Base-by-base conservation (phyloP, 2,888 invertebrate genomes). In the Deilephila elpenor region DNA sequence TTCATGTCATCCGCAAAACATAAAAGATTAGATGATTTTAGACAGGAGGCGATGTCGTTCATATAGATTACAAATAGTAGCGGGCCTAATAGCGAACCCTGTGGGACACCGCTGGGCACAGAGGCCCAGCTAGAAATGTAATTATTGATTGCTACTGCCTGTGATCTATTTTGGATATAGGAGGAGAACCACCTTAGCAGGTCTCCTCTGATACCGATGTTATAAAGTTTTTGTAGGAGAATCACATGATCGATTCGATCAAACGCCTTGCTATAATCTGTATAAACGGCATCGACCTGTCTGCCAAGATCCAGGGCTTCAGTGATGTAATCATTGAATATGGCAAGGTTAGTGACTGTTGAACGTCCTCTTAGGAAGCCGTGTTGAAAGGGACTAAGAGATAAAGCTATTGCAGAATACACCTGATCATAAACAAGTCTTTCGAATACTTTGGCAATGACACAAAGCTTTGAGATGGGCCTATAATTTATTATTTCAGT, bases 1-100 rank as follows among this genome's bases (percentile, higher is more conserved):
- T 73, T 64, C 72, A 73, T 73, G 34, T 73, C 64, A 25, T 72
- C 72, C 20, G 72, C 72, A 34, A 56, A 72, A 32, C 72, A 72
- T 4, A 72, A 32, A 8, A 73, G 51, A 44, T 70, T 70, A 29
- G 70, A 20, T 8, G 64, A 67, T 32, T 37, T n/a, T 14, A 73
- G 44, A 44, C 60, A 73, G 1, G 32, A 5, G 34, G 11, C 60
- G n/a, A 73, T 73, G 61, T 70, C 70, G 53, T 74, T 70, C 34
- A 60, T 37, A 59, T 71, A 71, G 6, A 71, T n/a, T 14, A 71
- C 17, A 56, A 71, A 71, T 19, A 71, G 20, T 11, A 34, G 25
- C 19, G 71, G 71, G n/a, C 71, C 71, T 4, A 71, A 20, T 19
- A 71, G n/a, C 32, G 56, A 56, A 32, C 71, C 71, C 34, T 71